Base-by-base conservation (phyloP, 2,113 vertebrate genomes). In the Osmerus mordax region DNA sequence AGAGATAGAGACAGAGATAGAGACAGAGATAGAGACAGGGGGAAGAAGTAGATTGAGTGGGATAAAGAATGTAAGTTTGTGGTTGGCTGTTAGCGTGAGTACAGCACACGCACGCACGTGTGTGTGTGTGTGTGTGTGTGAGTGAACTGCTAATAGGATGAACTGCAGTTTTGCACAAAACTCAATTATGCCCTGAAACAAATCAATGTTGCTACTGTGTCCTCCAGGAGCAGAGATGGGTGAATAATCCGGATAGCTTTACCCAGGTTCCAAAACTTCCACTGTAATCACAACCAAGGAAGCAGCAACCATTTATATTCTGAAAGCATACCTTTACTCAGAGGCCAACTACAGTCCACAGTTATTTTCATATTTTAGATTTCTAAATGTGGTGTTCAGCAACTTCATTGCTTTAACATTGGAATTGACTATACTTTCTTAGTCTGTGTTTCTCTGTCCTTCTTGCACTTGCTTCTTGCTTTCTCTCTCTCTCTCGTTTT, bases 201-300 rank as follows among this genome's bases (percentile, higher is more conserved):
- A 70, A 71, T 63, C 4, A 62, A 78, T 72, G 36, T 62, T 53
- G 55, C 54, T 2, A 51, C 70, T 74, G 65, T 13, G 21, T 75
- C 55, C 73, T 76, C 51, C 67, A 71, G 65, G 54, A 4, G 68
- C 28, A 11, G 63, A 18, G 3, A 36, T 62, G 70, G 62, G 65
- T 66, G 80, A 77, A 74, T 72, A 80, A 80, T 73, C 73, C 3
- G 7, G 65, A 77, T 69, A 65, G 28, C 23, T 71, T 47, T 70
- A 58, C 76, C 73, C 28, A 47, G 61, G 58, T 71, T 19, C 53
- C 25, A 64, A 41, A 18, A 68, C 76, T 53, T 66, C 28, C 53
- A 29, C 73, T 82, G 69, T 68, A 76, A 85, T 81, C 77, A 81
- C 70, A 79, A 15, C 36, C 19, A 56, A 28, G 68, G 59, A 54